phyloP scores from a whole-genome alignment of 2,888 invertebrate species.

The Lasius fuliginosus region DNA sequence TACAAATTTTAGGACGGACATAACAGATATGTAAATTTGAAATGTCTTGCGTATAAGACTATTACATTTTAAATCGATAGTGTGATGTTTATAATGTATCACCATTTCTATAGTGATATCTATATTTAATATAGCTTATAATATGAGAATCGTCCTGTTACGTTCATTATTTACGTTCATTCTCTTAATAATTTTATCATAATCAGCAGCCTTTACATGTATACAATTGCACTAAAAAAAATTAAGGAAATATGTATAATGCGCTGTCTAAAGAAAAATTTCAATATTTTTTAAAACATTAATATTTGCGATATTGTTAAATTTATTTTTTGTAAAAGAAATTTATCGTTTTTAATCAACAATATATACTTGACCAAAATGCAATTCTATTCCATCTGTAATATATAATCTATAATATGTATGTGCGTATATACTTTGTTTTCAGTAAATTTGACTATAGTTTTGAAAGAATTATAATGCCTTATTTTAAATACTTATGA shows the following conservation, averaged over 20 bases:
- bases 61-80: conserved; percentile 6
- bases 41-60: conserved; percentile 40
- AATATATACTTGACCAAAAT: neutral
- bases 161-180: neutral
- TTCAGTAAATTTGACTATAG: conserved; percentile 3
- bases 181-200: conserved; percentile 4
- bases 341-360: neutral
- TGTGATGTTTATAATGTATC: conserved; percentile 26
- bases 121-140: conserved; percentile 22
- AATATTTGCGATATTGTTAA: conserved; percentile 13
- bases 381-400: neutral
- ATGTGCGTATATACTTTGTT: conserved; percentile 9
- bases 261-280: conserved; percentile 5
- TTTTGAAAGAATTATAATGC: conserved; percentile 17
- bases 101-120: conserved; percentile 5
- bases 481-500: conserved; percentile 16
- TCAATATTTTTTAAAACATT: conserved; percentile 19
- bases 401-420: conserved; percentile 6
- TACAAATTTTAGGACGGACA: conserved; percentile 72
- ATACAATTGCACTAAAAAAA: conserved; percentile 24
- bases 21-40: conserved; percentile 64
- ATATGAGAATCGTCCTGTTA: conserved; percentile 12
- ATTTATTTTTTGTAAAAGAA: conserved; percentile 5
- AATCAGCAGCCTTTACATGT: neutral
- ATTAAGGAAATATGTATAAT: conserved; percentile 5